Evolutionary conservation across 1,140 invertebrate genomes (phyloP), one percentile per base, ranked within the genome.

Genomic region (Littorina saxatilis): DNA sequence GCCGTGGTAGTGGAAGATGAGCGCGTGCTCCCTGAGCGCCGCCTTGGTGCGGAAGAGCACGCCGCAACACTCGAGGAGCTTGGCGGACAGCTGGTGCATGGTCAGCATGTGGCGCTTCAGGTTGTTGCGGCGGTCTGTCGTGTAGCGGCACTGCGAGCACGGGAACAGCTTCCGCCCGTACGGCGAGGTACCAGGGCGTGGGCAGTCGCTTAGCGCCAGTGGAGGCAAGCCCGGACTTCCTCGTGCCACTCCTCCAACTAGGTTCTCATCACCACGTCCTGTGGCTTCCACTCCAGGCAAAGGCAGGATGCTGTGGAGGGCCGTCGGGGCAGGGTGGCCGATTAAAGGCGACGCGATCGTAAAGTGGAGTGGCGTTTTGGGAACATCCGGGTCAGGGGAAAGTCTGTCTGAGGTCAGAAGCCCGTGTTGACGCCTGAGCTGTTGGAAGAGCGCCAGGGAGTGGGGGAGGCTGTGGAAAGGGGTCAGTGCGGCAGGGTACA

Each of bases 71-170:
- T 93, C 92, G 11, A 93, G 87, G n/a, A 88, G 85, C 73, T 90
- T 90, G 32, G 87, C 80, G 39, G 87, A 89, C 4, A 88, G 82
- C 81, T 92, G 91, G 84, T 93, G 93, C 93, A 93, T 93, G 23
- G 92, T 93, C 27, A 90, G 83, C 83, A 91, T 90, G 85, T 93
- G 93, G 13, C 93, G 87, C 82, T 93, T 92, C 29, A 93, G 87
- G 85, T 93, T 93, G 86, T 93, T 93, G 70, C 92, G 85, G 58
- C 93, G 88, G 82, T 93, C 92, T 0, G 93, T 93, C 13, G 87
- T 87, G 84, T 93, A 93, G 13, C 89, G 83, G 81, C 93, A 93
- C 78, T 91, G 88, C 0, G 89, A 87, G 83, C 91, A 92, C 0
- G 88, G 89, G 70, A 90, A 90, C 40, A 90, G 80, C 66, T 90